phyloP scores from a whole-genome alignment of 2,797 vertebrate species.

The Galagoides demidoff region DNA sequence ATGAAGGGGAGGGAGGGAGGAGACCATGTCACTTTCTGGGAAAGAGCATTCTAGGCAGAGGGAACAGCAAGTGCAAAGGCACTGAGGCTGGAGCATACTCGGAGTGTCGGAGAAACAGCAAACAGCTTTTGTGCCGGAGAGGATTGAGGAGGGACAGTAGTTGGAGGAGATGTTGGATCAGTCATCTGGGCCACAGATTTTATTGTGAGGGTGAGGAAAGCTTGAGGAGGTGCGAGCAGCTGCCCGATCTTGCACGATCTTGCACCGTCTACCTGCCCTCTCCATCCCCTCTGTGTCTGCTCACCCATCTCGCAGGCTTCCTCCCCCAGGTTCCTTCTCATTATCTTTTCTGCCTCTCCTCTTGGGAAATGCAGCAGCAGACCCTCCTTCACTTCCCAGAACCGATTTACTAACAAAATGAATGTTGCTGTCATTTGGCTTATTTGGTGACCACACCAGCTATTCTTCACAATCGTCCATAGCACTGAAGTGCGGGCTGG shows the following conservation, averaged over 20 bases:
- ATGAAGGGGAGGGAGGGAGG: background rate
- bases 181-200: too few species aligned
- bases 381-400: slow-evolving; percentile 27
- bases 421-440: slow-evolving; percentile 25
- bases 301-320: background rate
- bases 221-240: background rate
- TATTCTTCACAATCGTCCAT: slow-evolving; percentile 9
- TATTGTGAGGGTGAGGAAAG: background rate
- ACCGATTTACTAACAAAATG: slow-evolving; percentile 25
- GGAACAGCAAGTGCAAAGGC: background rate
- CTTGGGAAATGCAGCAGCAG: background rate
- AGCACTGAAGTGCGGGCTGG: background rate
- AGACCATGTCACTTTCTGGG: background rate
- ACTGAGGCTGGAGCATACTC: background rate
- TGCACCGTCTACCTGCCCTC: too few species aligned
- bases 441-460: background rate
- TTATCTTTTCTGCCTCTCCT: background rate
- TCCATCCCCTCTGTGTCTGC: background rate
- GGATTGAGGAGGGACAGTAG: background rate
- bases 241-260: background rate
- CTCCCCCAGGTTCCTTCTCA: background rate
- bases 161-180: background rate
- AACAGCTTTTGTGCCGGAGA: background rate
- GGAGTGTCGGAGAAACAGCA: background rate
- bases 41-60: background rate